Evolutionary conservation across 2,113 vertebrate species (phyloP).

Genomic region (Probosciger aterrimus): DNA sequence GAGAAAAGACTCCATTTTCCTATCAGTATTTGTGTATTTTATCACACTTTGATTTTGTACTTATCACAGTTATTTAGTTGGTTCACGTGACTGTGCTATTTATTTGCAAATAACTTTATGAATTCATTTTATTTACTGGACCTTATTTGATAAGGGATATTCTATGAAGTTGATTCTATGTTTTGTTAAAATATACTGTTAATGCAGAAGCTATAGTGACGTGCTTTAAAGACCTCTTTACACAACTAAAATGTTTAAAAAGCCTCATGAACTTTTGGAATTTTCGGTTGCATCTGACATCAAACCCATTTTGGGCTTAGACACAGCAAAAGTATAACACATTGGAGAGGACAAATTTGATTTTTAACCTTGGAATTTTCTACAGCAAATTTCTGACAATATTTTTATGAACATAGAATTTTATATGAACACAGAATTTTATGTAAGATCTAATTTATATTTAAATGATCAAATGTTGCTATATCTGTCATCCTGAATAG

Average conservation of each 20-base stretch:
- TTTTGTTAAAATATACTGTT: neutral
- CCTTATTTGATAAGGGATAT: neutral
- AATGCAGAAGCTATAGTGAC: neutral
- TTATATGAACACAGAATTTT: neutral
- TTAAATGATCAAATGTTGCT: neutral
- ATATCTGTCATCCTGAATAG: neutral
- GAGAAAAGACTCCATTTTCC: slow-evolving; percentile 23
- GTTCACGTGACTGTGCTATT: neutral
- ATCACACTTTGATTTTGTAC: neutral
- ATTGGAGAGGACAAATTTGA: neutral
- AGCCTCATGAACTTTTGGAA: neutral
- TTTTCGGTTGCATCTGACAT: neutral
- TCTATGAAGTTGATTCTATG: neutral
- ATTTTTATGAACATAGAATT: neutral
- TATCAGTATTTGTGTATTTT: neutral
- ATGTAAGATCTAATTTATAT: neutral
- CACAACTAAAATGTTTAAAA: neutral
- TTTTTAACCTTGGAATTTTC: neutral
- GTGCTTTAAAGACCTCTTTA: neutral
- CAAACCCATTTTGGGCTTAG: neutral
- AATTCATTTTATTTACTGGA: neutral
- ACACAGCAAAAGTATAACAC: neutral
- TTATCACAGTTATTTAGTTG: neutral
- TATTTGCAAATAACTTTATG: neutral
- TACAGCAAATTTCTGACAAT: neutral